Percentiles rank a stretch among this genome's conserved stretches.
phyloP scores from a whole-genome alignment of 2,888 invertebrate genomes.

The Lypha dubia region DNA sequence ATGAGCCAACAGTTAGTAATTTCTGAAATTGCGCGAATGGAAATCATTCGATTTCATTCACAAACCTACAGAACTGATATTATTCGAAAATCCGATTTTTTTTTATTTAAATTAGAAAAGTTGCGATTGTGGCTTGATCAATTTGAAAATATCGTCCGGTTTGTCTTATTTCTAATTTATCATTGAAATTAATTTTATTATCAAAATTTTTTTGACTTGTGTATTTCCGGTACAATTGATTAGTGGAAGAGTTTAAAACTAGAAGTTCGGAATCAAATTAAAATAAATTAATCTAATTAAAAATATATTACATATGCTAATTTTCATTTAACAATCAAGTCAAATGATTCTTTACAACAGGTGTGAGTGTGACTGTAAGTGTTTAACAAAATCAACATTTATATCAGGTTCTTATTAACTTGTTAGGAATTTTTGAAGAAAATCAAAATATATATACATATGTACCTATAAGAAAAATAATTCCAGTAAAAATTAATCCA shows the following conservation, averaged over 20 bases:
- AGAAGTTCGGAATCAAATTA: neutral
- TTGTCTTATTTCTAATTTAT: no score
- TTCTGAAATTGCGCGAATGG: no score
- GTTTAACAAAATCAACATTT: conserved; percentile 59
- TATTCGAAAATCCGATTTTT: no score
- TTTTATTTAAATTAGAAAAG: no score
- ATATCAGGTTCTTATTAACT: conserved; percentile 59
- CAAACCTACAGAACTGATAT: no score
- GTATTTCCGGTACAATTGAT: neutral
- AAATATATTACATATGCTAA: no score
- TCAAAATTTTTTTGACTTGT: neutral
- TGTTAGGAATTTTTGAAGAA: conserved; percentile 36
- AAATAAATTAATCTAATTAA: neutral
- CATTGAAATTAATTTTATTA: no score
- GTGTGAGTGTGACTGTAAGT: neutral
- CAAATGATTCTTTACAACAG: neutral
- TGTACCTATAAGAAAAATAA: no score
- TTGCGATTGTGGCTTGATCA: no score
- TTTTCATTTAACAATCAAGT: neutral
- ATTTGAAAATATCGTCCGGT: no score
- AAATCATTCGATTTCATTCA: no score
- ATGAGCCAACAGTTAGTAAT: no score
- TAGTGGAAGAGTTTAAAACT: neutral
- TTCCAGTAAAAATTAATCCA: conserved; percentile 47
- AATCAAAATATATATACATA: neutral